Evolutionary conservation across 2,113 vertebrate species (phyloP).

Genomic region (Rhabdomys dilectus): DNA sequence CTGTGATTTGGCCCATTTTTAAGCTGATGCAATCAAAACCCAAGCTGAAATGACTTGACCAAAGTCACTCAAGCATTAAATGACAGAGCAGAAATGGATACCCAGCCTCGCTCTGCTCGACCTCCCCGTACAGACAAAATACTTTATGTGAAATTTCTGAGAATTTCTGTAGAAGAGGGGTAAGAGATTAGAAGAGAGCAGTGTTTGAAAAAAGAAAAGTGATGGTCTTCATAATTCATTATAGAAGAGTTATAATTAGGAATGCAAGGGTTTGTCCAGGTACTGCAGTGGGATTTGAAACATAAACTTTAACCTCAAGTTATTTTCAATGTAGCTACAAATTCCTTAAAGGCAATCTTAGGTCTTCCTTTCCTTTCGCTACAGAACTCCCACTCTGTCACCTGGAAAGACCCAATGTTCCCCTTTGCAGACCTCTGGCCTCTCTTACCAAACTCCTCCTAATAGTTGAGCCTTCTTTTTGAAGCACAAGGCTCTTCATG

Average conservation of each 20-base stretch:
- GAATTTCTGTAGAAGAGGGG: not conserved
- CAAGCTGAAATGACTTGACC: slow-evolving; percentile 40
- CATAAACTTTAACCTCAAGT: not conserved
- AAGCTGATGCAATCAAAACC: slow-evolving; percentile 41
- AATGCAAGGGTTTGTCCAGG: not conserved
- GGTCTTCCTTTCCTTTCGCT: not conserved
- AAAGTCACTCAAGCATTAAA: slow-evolving; percentile 34
- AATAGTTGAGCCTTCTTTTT: not conserved
- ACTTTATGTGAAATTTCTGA: not conserved
- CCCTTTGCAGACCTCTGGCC: not conserved
- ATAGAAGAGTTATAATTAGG: not conserved
- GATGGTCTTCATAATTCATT: not conserved
- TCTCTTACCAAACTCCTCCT: fast-evolving
- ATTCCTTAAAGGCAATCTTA: not conserved
- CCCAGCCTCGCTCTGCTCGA: not conserved
- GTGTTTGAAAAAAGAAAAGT: not conserved
- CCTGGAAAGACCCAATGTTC: not conserved
- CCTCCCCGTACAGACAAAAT: not conserved
- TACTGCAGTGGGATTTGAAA: not conserved
- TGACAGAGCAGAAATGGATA: slow-evolving; percentile 51
- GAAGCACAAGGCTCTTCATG: not conserved
- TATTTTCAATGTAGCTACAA: not conserved
- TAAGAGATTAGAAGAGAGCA: not conserved
- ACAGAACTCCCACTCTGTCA: not conserved
- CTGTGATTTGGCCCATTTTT: not conserved